Conservation (phyloP, 2,888 invertebrate genomes). For the Calliopum simillimum region DNA sequence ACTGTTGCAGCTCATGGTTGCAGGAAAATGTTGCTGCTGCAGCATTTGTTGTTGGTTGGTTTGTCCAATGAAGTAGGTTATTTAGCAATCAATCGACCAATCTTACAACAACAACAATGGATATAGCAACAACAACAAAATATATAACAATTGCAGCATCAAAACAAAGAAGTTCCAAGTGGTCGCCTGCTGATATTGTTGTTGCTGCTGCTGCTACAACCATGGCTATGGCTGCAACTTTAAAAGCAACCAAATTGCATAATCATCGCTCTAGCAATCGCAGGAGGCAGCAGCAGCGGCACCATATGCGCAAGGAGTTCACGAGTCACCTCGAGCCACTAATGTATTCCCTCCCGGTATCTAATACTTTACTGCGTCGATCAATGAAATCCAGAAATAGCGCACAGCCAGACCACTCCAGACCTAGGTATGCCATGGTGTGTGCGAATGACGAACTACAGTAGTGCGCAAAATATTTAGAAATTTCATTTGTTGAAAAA, state of each 20-base stretch:
- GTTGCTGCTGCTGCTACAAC: conserved; percentile 32
- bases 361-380: conserved; percentile 3
- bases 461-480: too few relatives aligned
- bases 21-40: conserved; percentile 13
- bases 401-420: neutral
- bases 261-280: conserved; percentile 24
- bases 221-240: conserved; percentile 1
- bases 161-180: conserved; percentile 23
- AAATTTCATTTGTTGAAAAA: too few relatives aligned
- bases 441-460: too few relatives aligned
- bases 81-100: conserved; percentile 4
- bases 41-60: neutral
- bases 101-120: neutral
- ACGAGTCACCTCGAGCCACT: conserved; percentile 33
- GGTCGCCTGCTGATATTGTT: neutral
- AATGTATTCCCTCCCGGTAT: neutral
- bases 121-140: conserved; percentile 13
- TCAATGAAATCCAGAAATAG: conserved; percentile 13
- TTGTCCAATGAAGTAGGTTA: neutral
- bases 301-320: conserved; percentile 37
- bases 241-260: conserved; percentile 38
- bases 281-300: conserved; percentile 36
- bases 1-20: neutral
- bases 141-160: conserved; percentile 14
- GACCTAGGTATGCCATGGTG: too few relatives aligned